Evolutionary conservation across 1,140 invertebrate genomes (phyloP), one percentile per base, ranked within the genome.

Genomic region (Hyphantria cunea): DNA sequence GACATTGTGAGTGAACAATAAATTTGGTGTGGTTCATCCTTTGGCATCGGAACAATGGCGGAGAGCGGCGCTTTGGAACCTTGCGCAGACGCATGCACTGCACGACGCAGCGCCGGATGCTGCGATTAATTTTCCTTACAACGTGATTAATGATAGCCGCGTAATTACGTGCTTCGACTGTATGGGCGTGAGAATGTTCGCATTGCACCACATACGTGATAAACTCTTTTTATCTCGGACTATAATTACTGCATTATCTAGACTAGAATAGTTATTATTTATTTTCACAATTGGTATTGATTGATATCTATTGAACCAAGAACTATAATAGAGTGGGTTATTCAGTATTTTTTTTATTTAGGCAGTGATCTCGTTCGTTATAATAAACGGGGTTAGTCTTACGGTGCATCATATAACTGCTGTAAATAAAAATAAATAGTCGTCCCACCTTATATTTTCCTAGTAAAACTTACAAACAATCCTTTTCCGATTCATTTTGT

Each of bases 121-220:
- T 66, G 65, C 65, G 66, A 75, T 78, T 72, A 76, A 68, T 69
- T 61, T 70, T 68, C 63, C 51, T 13, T 44, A 68, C 52, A 70
- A 53, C 60, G 68, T 82, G 75, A 82, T 82, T 76, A 80, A 82
- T 80, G 72, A 68, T 66, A 34, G 15, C 62, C 60, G 58, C 55
- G 44, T 67, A 71, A 76, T 76, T 72, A 80, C 72, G 48, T 58
- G 68, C 53, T 65, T 48, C 59, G n/a, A 64, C 55, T 79, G 58
- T 44, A 14, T 33, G 47, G 50, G 51, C 61, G 79, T 82, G 79
- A 72, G 79, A 82, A 65, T 60, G 2, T 6, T 12, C 14, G 17
- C 17, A 34, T 60, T 60, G 47, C 56, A 51, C 47, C 48, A 49
- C 33, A 51, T 51, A 60, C 56, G 55, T 50, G 54, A 17, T 47